Conservation (phyloP, 2,113 vertebrate species). For the Tupaia tana region DNA sequence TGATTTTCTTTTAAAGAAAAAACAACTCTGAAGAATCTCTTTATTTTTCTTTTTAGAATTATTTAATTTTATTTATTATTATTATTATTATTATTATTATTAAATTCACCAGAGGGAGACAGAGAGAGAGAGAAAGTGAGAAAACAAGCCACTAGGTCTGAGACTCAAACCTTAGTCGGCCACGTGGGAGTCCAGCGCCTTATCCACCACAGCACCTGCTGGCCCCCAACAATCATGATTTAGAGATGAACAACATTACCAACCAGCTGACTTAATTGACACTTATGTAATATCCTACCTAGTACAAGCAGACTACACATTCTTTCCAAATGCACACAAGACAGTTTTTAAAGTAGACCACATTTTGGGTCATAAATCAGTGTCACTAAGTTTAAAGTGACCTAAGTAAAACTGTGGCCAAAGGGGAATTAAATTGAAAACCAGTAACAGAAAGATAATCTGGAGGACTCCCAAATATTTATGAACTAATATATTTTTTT, state of each 20-base stretch:
- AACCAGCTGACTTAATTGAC: not conserved
- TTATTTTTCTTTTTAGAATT: too few relatives aligned
- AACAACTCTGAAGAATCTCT: too few relatives aligned
- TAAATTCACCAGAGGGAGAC: too few relatives aligned
- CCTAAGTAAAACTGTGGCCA: not conserved
- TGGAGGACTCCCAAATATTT: conserved; percentile 4
- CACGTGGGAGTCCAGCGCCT: too few relatives aligned
- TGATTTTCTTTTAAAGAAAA: too few relatives aligned
- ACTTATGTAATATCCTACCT: conserved; percentile 10
- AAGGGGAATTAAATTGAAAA: conserved; percentile 40
- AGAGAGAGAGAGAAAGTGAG: too few relatives aligned
- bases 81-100: too few relatives aligned
- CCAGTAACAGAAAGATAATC: not conserved
- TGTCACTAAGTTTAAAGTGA: conserved; percentile 23
- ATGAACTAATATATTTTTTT: not conserved
- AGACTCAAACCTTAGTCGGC: too few relatives aligned
- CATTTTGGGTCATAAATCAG: conserved; percentile 25
- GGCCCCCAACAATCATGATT: not conserved
- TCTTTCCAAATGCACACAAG: not conserved
- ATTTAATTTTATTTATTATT: too few relatives aligned
- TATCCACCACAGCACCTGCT: too few relatives aligned
- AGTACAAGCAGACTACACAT: not conserved
- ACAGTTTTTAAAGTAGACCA: not conserved
- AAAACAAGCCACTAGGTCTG: too few relatives aligned
- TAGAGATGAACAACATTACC: not conserved